Base-by-base conservation (phyloP, 37 sponge, comb jelly and placozoan species). In the Amphimedon queenslandica region DNA sequence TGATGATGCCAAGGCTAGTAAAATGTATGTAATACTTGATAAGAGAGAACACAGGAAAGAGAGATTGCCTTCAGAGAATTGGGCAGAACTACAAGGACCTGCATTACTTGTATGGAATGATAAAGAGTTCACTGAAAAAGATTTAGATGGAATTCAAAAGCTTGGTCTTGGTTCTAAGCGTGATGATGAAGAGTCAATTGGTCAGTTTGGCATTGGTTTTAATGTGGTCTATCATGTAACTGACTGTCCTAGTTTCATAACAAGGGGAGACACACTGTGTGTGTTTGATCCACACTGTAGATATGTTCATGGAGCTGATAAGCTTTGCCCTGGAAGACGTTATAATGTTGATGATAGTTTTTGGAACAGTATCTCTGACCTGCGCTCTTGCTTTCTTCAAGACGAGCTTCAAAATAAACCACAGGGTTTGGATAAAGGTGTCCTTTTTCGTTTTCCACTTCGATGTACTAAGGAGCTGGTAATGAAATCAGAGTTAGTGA, bases 1-100 rank as follows among this genome's bases (percentile, higher is more conserved):
- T 35, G 91, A 90, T 70, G 91, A 90, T 80, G 91, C 91, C 24
- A 57, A 77, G 33, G 92, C 92, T 27, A 80, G 72, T n/a, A 73
- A 77, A 51, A 78, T 91, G 71, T 75, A 60, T 28, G 28, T 91
- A 31, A 68, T 88, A 38, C 55, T 84, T 24, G 90, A 88, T 58
- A 64, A 78, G 35, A 32, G 78, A 16, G 37, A 37, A 23, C 78
- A 77, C 34, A 34, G 69, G 3, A 1, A 70, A 2, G 58, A 57
- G 47, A 81, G 66, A 16, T 34, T 77, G 8, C 32, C 67, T 13
- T 77, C 78, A n/a, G 70, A 74, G 37, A 51, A 83, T 3, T 87
- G 88, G 88, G 55, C 37, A n/a, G 43, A 63, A 55, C 63, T 87
- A 20, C 88, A 87, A 37, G 76, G 69, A 31, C 88, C 88, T 38